These are phyloP conservation scores for Paracyclopina nana DNA, from an alignment of 1,140 invertebrate species.

Conservation along the genomic window DNA sequence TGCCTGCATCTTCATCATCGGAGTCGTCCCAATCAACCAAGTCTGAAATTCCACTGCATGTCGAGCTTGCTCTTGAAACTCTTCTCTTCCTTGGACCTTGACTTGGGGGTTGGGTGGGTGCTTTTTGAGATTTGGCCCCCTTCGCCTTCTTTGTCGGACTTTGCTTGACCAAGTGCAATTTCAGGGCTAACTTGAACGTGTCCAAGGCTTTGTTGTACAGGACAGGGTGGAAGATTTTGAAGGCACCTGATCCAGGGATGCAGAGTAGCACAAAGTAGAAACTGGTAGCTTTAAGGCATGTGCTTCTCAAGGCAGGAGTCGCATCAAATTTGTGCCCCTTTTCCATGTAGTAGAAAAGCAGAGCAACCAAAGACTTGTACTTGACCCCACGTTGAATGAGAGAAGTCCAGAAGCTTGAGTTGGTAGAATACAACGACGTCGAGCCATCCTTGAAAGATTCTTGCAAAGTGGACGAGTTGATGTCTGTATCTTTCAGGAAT, in stretches of 20 bases:
- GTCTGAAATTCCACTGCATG: too few relatives aligned
- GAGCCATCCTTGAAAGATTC: too few relatives aligned
- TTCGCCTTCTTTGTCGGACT: slow-evolving; percentile 19
- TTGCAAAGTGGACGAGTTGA: too few relatives aligned
- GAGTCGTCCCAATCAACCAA: slow-evolving; percentile 23
- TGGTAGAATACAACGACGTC: too few relatives aligned
- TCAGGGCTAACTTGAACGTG: slow-evolving; percentile 27
- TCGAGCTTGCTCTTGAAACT: too few relatives aligned
- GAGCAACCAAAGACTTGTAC: slow-evolving; percentile 29
- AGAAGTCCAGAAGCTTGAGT: slow-evolving; percentile 32
- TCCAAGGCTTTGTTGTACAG: slow-evolving; percentile 32
- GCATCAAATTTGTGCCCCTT: slow-evolving; percentile 26
- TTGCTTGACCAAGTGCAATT: slow-evolving; percentile 19
- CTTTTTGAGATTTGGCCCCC: too few relatives aligned
- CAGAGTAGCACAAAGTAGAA: slow-evolving; percentile 31
- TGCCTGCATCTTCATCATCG: slow-evolving; percentile 20
- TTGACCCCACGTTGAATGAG: slow-evolving; percentile 31
- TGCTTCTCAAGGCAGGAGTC: slow-evolving; percentile 24
- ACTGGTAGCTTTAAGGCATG: slow-evolving; percentile 28
- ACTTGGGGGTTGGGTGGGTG: neutral
- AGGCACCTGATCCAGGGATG: slow-evolving; percentile 35
- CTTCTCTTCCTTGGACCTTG: slow-evolving; percentile 20
- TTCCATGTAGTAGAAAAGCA: slow-evolving; percentile 33
- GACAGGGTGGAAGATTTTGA: slow-evolving; percentile 35
- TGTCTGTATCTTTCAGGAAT: too few relatives aligned